Base-by-base conservation (phyloP, 2,797 vertebrate species). In the Lepilemur ruficaudatus region DNA sequence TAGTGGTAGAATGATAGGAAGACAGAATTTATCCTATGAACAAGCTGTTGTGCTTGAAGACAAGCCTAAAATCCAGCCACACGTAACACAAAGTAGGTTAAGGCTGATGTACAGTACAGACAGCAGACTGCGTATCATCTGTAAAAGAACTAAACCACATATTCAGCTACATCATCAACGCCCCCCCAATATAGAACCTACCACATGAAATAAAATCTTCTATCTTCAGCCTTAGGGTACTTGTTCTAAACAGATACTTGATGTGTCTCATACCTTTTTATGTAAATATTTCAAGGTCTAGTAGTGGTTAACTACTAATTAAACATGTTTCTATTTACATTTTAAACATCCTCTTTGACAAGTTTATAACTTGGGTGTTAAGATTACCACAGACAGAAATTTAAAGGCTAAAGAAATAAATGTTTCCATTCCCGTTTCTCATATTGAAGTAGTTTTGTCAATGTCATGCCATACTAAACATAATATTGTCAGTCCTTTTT, bases 251-350 rank as follows among this genome's bases (percentile, higher is more conserved):
- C 59, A 95, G n/a, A 94, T 91, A 86, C 70, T 30, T 80, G 95
- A 65, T 59, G 46, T 50, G 46, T 50, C 61, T 65, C 57, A 8
- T 75, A 79, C 59, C 80, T 93, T 75, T 73, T 43, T 22, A 79
- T 50, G 55, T 46, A 96, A 76, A 78, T 65, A 93, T 94, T 82
- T 92, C 69, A 48, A 95, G 89, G 59, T 63, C 52, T 57, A 72
- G 70, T 7, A 69, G 63, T 55, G 55, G 82, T 78, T 61, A 95
- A 57, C 92, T 75, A 15, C n/a, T 52, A 81, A 80, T 69, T 82
- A 95, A 85, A 95, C 50, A 91, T 43, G 91, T 84, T 94, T 94
- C 91, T 91, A 38, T 75, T 95, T 89, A 69, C 12, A 30, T 59
- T 85, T 91, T 91, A 90, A 57, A 90, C 55, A 94, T 18, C 46